These are phyloP conservation scores for Drosophila planitibia DNA, from an alignment of 2,888 invertebrate genomes.

Conservation along the genomic window DNA sequence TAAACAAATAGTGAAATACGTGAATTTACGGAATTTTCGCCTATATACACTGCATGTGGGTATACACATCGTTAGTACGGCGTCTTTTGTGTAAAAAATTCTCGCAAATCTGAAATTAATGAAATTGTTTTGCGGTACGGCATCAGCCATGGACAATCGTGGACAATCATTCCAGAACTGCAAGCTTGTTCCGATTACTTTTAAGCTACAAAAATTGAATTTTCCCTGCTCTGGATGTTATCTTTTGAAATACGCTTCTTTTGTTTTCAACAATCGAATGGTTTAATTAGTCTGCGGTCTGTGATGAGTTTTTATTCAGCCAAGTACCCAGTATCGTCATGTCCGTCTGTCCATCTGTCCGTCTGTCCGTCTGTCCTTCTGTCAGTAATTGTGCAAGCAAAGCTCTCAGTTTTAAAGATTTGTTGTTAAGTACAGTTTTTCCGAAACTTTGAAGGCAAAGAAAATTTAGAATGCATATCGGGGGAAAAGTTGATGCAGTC, in stretches of 20 bases:
- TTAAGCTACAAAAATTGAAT: constrained; percentile 27
- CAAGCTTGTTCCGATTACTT: constrained; percentile 22
- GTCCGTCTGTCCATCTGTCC: background rate
- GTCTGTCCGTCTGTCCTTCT: background rate
- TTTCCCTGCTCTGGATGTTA: constrained; percentile 1
- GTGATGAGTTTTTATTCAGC: background rate
- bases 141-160: constrained; percentile 51
- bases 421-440: background rate
- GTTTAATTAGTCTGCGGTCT: constrained; percentile 4
- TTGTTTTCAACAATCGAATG: constrained; percentile 1
- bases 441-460: background rate
- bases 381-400: background rate
- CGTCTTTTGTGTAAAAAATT: constrained; percentile 63
- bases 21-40: constrained; percentile 46
- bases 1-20: constrained; percentile 53
- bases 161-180: constrained; percentile 10
- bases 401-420: background rate
- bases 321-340: background rate
- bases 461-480: background rate
- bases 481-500: background rate
- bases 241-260: background rate
- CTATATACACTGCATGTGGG: constrained; percentile 19
- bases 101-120: constrained; percentile 81
- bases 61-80: constrained; percentile 41
- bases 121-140: constrained; percentile 75